A percentile compares a stretch with the other conserved stretches of the same genome.
phyloP scores from a whole-genome alignment of 2,888 invertebrate species.

The Scaptomyza reducta region DNA sequence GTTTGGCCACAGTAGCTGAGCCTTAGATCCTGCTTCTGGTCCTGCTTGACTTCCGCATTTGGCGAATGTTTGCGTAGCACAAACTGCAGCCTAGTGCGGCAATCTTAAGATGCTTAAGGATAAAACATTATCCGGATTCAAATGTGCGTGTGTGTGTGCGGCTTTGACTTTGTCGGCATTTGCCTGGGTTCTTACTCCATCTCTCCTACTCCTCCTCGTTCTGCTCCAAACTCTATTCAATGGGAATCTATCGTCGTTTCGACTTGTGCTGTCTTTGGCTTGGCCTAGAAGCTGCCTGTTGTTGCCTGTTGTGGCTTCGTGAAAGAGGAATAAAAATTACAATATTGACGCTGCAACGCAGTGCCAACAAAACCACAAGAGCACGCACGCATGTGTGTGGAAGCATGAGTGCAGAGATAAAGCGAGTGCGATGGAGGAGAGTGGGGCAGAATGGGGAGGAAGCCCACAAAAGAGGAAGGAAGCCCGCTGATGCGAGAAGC shows the following conservation, averaged over 20 bases:
- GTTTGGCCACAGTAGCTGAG: constrained; percentile 30
- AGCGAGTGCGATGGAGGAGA: neutral
- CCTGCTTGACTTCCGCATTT: constrained; percentile 65
- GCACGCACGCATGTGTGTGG: constrained; percentile 39
- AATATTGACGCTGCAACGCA: constrained; percentile 72
- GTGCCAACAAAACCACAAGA: constrained; percentile 28
- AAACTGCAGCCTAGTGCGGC: constrained; percentile 61
- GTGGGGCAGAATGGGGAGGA: neutral
- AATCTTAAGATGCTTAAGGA: constrained; percentile 62
- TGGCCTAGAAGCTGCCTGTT: constrained; percentile 21
- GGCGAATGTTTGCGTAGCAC: constrained; percentile 61
- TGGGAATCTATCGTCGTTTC: constrained; percentile 50
- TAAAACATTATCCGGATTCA: constrained; percentile 78
- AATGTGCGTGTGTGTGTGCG: constrained; percentile 77
- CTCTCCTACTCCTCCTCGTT: neutral
- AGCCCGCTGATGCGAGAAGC: constrained; percentile 54
- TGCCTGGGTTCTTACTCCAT: constrained; percentile 1
- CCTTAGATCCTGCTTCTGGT: constrained; percentile 11
- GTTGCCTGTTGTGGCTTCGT: constrained; percentile 58
- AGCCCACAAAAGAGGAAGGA: constrained; percentile 32
- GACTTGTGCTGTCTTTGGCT: constrained; percentile 27
- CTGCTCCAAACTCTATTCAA: constrained; percentile 38
- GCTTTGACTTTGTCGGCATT: constrained; percentile 62
- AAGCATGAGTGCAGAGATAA: constrained; percentile 3
- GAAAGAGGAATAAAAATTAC: constrained; percentile 78